phyloP scores from a whole-genome alignment of 2,888 invertebrate species.

The Lithosia quadra region DNA sequence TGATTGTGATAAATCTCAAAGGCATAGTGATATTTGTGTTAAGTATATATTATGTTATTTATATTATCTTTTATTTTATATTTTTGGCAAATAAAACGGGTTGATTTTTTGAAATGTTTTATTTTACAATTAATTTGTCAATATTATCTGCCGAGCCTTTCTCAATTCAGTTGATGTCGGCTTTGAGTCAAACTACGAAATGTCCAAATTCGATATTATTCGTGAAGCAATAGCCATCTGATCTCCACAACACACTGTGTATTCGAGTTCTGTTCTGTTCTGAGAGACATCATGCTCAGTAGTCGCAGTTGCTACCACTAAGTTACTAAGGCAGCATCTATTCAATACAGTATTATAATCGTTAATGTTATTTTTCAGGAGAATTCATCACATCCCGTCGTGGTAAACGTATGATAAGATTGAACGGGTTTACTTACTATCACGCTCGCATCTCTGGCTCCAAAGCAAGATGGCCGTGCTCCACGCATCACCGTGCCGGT shows the following conservation, averaged over 20 bases:
- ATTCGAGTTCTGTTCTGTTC: no score
- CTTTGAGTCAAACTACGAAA: no score
- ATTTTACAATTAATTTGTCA: neutral
- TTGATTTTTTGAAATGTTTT: conserved; percentile 5
- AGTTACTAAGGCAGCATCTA: neutral
- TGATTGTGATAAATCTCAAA: conserved; percentile 2
- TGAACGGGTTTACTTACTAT: conserved; percentile 44
- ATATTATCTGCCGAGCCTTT: neutral
- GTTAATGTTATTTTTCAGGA: conserved; percentile 25
- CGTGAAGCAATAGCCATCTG: no score
- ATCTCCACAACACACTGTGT: no score
- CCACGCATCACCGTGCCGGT: conserved; percentile 62
- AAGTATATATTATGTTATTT: conserved; percentile 5
- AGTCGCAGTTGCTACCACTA: no score
- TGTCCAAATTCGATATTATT: no score
- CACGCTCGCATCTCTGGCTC: conserved; percentile 21
- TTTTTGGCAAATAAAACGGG: conserved; percentile 1
- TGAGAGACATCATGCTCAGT: no score
- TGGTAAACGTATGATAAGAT: conserved; percentile 43
- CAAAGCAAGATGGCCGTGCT: conserved; percentile 62
- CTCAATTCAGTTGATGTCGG: no score
- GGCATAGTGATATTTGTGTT: conserved; percentile 10
- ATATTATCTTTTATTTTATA: neutral
- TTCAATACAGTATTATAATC: neutral
- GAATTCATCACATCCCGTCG: conserved; percentile 38